Evolutionary conservation across 1,140 invertebrate species (phyloP), one percentile per base, ranked within the genome.

Genomic region (Belonocnema kinseyi): DNA sequence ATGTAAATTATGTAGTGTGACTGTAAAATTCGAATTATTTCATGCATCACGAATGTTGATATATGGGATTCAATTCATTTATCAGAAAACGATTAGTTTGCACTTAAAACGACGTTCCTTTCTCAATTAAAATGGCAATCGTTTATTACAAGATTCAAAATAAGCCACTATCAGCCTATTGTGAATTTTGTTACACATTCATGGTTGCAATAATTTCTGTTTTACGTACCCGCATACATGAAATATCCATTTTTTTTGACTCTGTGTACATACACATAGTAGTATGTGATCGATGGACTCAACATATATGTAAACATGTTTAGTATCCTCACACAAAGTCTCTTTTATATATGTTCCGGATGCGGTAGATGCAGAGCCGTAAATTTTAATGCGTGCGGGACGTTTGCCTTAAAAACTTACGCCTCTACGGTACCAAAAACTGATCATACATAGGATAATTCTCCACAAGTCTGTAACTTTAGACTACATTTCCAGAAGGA

Each of bases 81-180:
- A 61, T 61, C 58, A 61, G 58, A 61, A 61, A 61, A 61, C 58
- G 58, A 61, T 61, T 61, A 33, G 58, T 66, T 66, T 66, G 58
- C 33, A 16, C 14, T 66, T 3, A 16, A 66, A 40, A 26, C 7
- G 40, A 26, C 11, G 58, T 33, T 33, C 26, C 12, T 40, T 40
- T 40, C 58, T 66, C 58, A 66, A 40, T 66, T 66, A 14, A 66
- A 66, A 66, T 16, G 3, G 26, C 58, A 66, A 66, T 40, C 26
- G 58, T 40, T 66, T 16, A 66, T 40, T 14, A 21, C 26, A 16
- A 66, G 58, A 66, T n/a, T 66, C 58, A 66, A 66, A 33, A 66
- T 66, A 66, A 66, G 58, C 12, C 14, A 40, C 40, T 7, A 66
- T 66, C 58, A 40, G 26, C 26, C 58, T n/a, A 12, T 40, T 66